Base-by-base conservation (phyloP, 1,140 invertebrate species). In the Araneus ventricosus region DNA sequence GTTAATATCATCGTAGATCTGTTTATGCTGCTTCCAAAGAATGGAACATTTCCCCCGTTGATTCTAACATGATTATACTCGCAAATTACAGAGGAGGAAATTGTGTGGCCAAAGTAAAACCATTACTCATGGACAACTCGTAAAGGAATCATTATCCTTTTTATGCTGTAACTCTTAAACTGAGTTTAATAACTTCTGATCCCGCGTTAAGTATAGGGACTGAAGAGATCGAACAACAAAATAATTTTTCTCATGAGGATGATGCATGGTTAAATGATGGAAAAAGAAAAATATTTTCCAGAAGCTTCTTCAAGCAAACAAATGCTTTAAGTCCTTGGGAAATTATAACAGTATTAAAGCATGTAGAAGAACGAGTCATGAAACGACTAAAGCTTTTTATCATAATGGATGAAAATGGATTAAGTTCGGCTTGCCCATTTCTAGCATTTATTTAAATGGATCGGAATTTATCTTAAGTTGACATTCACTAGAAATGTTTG, bases 11-110 rank as follows among this genome's bases (percentile, higher is more conserved):
- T 34, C 30, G 70, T 6, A 63, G 14, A 22, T 34, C 30, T 75
- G 70, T 14, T 34, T 37, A 75, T 75, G 34, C 70, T 34, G 20
- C 17, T 75, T 75, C 30, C 34, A 34, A 75, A 75, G 70, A 75
- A 37, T 75, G 34, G 30, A 20, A 75, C 70, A 14, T 10, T 45
- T 52, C n/a, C 14, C 24, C 39, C 41, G 10, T 84, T 45, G 39
- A 84, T 84, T 45, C 27, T 84, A 45, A 84, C 80, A 52, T 84
- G 80, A 84, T 84, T 84, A 84, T 45, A 41, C n/a, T 52, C 22
- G 14, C 41, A 84, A 84, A 84, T 84, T 84, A 84, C 45, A 84
- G 80, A 45, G 80, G 22, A 84, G 80, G 22, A 84, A 84, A 84
- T 84, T 84, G 41, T 84, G 80, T 52, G 80, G 39, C 24, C 41